Percentiles rank a stretch among this genome's conserved stretches.
Evolutionary conservation across 2,113 vertebrate genomes (phyloP).

Genomic region (Etheostoma cragini): DNA sequence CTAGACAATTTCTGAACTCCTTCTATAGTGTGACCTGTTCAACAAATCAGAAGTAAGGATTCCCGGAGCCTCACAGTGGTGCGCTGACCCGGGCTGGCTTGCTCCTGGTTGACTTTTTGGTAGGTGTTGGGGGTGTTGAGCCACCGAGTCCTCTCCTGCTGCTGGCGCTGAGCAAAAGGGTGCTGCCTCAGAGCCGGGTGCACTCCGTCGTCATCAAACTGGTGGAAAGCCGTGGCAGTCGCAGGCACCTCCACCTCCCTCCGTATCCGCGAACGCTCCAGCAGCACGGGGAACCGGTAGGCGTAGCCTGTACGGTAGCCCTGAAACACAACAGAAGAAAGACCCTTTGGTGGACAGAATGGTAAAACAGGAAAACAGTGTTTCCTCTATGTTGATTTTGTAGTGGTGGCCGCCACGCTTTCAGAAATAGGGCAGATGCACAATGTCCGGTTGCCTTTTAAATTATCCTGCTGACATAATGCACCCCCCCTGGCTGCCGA

Average conservation of each 20-base stretch:
- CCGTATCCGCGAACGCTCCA: conserved; percentile 92
- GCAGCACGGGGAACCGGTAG: conserved; percentile 94
- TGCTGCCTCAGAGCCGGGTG: conserved; percentile 82
- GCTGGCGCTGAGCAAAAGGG: conserved; percentile 92
- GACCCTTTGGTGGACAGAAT: background rate
- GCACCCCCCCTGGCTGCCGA: too few relatives aligned
- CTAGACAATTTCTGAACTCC: background rate
- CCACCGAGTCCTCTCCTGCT: conserved; percentile 98
- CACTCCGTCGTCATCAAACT: conserved; percentile 88
- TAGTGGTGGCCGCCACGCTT: too few relatives aligned
- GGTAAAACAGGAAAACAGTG: background rate
- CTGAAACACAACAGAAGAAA: conserved; percentile 68
- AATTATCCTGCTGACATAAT: too few relatives aligned
- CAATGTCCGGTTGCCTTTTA: too few relatives aligned
- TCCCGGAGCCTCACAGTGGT: conserved; percentile 85
- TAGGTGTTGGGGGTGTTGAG: conserved; percentile 98
- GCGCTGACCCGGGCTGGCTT: conserved; percentile 87
- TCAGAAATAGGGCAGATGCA: too few relatives aligned
- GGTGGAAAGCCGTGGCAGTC: conserved; percentile 90
- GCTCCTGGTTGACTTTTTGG: conserved; percentile 90
- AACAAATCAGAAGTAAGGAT: background rate
- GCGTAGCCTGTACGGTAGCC: conserved; percentile 96
- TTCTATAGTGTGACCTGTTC: background rate
- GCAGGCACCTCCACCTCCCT: conserved; percentile 95
- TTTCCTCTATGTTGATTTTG: too few relatives aligned